Percentiles rank a stretch among this genome's conserved stretches.
Evolutionary conservation across 2,797 vertebrate genomes (phyloP).

Genomic region (Oreochromis mossambicus): DNA sequence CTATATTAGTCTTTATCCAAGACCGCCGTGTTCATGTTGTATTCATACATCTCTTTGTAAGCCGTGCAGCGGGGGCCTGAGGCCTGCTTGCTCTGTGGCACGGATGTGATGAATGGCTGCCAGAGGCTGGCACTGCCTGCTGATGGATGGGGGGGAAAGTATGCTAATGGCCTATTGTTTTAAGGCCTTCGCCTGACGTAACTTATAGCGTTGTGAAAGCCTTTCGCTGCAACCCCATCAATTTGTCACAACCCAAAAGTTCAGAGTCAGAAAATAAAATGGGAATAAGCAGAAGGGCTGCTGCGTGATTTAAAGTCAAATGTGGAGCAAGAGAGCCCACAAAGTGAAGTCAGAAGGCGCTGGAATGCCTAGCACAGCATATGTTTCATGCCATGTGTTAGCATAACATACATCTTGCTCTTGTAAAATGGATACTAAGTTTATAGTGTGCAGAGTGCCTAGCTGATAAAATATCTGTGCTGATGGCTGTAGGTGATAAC

Average conservation of each 20-base stretch:
- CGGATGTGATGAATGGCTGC: slow-evolving; percentile 60
- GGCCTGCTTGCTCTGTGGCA: slow-evolving; percentile 37
- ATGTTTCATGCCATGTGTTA: slow-evolving; percentile 29
- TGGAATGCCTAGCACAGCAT: slow-evolving; percentile 9
- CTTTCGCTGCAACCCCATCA: slow-evolving; percentile 42
- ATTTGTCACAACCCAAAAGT: slow-evolving; percentile 59
- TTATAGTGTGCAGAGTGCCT: slow-evolving; percentile 17
- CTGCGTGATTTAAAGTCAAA: slow-evolving; percentile 51
- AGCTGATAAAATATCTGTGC: slow-evolving; percentile 35
- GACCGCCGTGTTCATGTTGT: slow-evolving; percentile 23
- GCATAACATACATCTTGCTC: slow-evolving; percentile 18
- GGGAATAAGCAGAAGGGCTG: background rate
- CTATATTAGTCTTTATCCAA: slow-evolving; percentile 45
- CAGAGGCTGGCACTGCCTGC: slow-evolving; percentile 29
- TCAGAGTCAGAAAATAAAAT: slow-evolving; percentile 38
- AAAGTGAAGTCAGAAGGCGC: slow-evolving; percentile 13
- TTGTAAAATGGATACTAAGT: slow-evolving; percentile 33
- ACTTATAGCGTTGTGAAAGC: slow-evolving; percentile 52
- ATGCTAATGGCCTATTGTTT: slow-evolving; percentile 70
- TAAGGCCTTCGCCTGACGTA: slow-evolving; percentile 50
- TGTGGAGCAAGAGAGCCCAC: background rate
- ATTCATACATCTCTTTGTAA: slow-evolving; percentile 58
- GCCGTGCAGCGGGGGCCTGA: slow-evolving; percentile 19
- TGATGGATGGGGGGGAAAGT: slow-evolving; percentile 51
- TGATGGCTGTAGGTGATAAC: background rate